A percentile compares a stretch with the other conserved stretches of the same genome.
These are phyloP conservation scores for Drosophila albomicans DNA, from an alignment of 1,140 invertebrate genomes.

Conservation along the genomic window DNA sequence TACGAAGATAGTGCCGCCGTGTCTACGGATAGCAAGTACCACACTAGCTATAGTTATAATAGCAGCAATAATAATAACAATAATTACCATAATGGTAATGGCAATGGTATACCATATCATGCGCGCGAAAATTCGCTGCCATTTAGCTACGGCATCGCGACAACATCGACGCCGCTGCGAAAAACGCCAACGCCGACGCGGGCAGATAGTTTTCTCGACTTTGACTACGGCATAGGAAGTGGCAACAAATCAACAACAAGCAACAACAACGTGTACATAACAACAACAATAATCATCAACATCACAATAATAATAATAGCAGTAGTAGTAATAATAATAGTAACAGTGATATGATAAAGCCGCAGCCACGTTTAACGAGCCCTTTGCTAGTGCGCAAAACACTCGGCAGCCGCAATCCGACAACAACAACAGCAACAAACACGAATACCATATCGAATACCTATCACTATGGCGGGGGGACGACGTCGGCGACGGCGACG, in stretches of 20 bases:
- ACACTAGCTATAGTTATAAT: constrained; percentile 43
- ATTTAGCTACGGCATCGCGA: constrained; percentile 90
- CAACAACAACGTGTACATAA: background rate
- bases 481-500: constrained; percentile 35
- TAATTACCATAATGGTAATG: constrained; percentile 74
- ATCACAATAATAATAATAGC: constrained; percentile 20
- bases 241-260: constrained; percentile 67
- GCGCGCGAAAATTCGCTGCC: constrained; percentile 91
- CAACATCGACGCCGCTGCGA: constrained; percentile 73
- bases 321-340: constrained; percentile 43
- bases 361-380: constrained; percentile 82
- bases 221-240: constrained; percentile 41
- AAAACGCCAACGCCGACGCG: constrained; percentile 74
- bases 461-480: constrained; percentile 69
- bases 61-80: constrained; percentile 63
- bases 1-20: constrained; percentile 71
- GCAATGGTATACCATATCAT: constrained; percentile 89
- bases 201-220: constrained; percentile 71
- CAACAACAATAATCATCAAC: constrained; percentile 7
- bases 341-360: constrained; percentile 76
- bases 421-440: constrained; percentile 34
- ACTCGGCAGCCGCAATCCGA: constrained; percentile 52
- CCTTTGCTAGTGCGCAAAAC: constrained; percentile 84
- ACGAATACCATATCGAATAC: constrained; percentile 78
- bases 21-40: constrained; percentile 68